phyloP scores from a whole-genome alignment of 2,888 invertebrate species.

The Lithosia quadra region DNA sequence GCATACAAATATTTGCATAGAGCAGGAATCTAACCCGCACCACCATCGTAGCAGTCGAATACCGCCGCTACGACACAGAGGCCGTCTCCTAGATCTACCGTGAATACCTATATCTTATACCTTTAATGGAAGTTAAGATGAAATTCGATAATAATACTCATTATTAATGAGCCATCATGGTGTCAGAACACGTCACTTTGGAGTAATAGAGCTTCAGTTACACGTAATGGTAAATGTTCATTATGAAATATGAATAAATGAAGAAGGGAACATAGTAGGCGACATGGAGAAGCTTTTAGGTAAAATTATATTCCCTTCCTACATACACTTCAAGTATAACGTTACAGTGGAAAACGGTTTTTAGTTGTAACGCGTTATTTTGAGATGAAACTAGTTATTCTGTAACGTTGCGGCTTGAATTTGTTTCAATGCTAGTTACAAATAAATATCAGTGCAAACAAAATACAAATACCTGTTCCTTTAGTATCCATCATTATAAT shows the following conservation, averaged over 20 bases:
- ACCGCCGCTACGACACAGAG: too few relatives aligned
- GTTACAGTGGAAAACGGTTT: neutral
- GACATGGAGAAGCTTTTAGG: neutral
- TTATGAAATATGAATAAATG: slow-evolving; percentile 21
- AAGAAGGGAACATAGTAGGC: slow-evolving; percentile 10
- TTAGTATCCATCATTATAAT: too few relatives aligned
- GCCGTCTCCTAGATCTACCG: too few relatives aligned
- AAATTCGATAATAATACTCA: slow-evolving; percentile 13
- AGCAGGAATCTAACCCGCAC: too few relatives aligned
- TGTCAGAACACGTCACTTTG: slow-evolving; percentile 15
- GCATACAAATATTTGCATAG: too few relatives aligned
- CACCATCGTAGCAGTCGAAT: too few relatives aligned
- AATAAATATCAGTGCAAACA: too few relatives aligned
- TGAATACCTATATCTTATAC: neutral
- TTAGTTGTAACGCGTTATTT: neutral
- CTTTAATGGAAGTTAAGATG: neutral
- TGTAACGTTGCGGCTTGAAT: neutral
- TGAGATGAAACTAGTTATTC: neutral
- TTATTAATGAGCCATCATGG: slow-evolving; percentile 17
- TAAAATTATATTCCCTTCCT: slow-evolving; percentile 5
- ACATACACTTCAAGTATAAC: neutral
- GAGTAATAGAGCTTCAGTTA: slow-evolving; percentile 6
- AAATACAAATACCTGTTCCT: too few relatives aligned
- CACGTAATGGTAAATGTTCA: slow-evolving; percentile 16
- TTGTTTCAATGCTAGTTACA: too few relatives aligned